Evolutionary conservation across 2,797 vertebrate species (phyloP).

Genomic region (Hyperoplus lanceolatus): DNA sequence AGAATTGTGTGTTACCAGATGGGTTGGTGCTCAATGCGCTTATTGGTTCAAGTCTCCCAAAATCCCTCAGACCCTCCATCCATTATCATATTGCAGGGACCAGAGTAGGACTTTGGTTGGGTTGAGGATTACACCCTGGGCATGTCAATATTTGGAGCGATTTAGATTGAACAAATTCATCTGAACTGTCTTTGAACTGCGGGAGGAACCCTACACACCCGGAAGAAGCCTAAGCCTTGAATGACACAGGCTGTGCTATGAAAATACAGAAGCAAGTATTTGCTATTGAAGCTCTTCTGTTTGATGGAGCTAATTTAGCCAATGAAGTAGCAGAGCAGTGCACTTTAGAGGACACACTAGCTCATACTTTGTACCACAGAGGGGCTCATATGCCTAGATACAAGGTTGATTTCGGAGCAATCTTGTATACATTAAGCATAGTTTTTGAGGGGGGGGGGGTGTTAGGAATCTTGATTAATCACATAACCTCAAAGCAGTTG

Average conservation of each 20-base stretch:
- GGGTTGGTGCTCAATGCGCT: neutral
- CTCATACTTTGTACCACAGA: neutral
- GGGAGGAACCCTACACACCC: neutral
- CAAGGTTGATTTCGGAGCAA: neutral
- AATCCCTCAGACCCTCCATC: neutral
- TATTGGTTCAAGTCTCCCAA: neutral
- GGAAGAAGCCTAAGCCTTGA: neutral
- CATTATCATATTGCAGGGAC: neutral
- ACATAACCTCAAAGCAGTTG: neutral
- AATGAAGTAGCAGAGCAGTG: neutral
- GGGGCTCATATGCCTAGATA: neutral
- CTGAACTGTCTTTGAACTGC: neutral
- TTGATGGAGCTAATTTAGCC: too few species aligned
- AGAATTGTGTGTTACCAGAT: neutral
- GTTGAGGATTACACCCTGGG: neutral
- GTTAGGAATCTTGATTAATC: neutral
- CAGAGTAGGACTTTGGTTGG: neutral
- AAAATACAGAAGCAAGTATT: neutral
- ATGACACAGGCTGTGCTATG: neutral
- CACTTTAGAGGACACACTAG: neutral
- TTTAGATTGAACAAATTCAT: neutral
- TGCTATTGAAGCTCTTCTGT: neutral
- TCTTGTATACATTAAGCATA: neutral
- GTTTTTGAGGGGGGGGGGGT: neutral
- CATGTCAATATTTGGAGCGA: neutral